These are phyloP conservation scores for Noctua janthe DNA, from an alignment of 2,888 invertebrate species.

Conservation along the genomic window DNA sequence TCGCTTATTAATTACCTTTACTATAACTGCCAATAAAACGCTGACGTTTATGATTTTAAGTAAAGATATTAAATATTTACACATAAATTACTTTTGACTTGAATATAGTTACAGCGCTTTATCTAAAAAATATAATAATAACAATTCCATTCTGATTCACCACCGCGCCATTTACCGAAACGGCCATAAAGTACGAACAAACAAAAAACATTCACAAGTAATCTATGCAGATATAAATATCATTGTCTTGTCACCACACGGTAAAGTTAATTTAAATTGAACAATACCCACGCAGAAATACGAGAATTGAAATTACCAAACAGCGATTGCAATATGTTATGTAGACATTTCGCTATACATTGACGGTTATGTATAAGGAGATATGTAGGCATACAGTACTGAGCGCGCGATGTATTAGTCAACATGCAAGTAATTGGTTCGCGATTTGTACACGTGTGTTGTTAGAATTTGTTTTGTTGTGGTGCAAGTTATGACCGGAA, in stretches of 20 bases:
- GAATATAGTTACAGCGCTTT: neutral
- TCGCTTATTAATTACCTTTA: slow-evolving; percentile 3
- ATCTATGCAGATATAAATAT: slow-evolving; percentile 60
- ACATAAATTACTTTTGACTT: slow-evolving; percentile 4
- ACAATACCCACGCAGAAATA: slow-evolving; percentile 64
- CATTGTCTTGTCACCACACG: slow-evolving; percentile 58
- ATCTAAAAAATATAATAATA: slow-evolving; percentile 9
- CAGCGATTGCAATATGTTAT: slow-evolving; percentile 60
- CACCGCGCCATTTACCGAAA: slow-evolving; percentile 23
- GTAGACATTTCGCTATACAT: slow-evolving; percentile 55
- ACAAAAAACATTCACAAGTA: slow-evolving; percentile 50
- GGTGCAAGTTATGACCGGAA: slow-evolving; percentile 14
- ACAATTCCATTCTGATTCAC: slow-evolving; percentile 19
- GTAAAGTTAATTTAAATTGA: slow-evolving; percentile 63
- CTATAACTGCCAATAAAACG: neutral
- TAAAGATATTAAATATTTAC: slow-evolving; percentile 13
- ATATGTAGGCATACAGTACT: slow-evolving; percentile 41
- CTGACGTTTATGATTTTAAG: slow-evolving; percentile 6
- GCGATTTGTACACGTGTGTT: slow-evolving; percentile 74
- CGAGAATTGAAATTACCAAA: slow-evolving; percentile 64
- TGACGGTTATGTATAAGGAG: slow-evolving; percentile 48
- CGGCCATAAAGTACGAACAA: slow-evolving; percentile 40
- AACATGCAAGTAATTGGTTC: slow-evolving; percentile 73
- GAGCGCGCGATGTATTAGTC: slow-evolving; percentile 66
- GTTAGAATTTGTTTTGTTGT: slow-evolving; percentile 56